Base-by-base conservation (phyloP, 1,140 invertebrate species). In the Antheraea mylitta region DNA sequence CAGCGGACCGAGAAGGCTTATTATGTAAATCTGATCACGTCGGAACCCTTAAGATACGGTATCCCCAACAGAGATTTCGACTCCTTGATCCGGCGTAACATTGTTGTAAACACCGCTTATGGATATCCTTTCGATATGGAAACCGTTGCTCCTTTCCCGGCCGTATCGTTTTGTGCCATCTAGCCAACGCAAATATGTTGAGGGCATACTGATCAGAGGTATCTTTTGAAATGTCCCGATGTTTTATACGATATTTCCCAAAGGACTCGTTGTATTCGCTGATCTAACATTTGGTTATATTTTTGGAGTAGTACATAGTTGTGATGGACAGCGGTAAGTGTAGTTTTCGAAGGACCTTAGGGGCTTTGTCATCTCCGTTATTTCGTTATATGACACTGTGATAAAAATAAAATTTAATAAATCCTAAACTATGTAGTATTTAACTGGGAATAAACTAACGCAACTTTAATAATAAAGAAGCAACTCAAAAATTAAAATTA, bases 1-100 rank as follows among this genome's bases (percentile, higher is more conserved):
- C 81, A 79, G 75, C 75, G 77, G 77, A 68, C 72, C 73, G 70
- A 65, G 38, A 67, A 66, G 73, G 64, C 64, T 71, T 83, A 82
- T 85, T 85, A 85, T 85, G 83, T 78, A 83, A 85, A 85, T 85
- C 69, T 61, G 75, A 81, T 83, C 83, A 82, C 83, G 81, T 82
- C 75, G 76, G 68, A 68, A 69, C 76, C 77, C 72, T 71, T 73
- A 77, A 79, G 79, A 77, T 79, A 79, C 75, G 76, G 77, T 81
- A 74, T 77, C 73, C 76, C 69, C 66, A 69, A 72, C 74, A 77
- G 78, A 84, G 80, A 82, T 82, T 84, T 77, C 67, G 75, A 79
- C 73, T 74, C 73, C 64, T 78, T 70, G 66, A 77, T 76, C 73
- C 70, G 67, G 73, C 68, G 74, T 76, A 75, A 79, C 71, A 70